Evolutionary conservation across 2,797 vertebrate species (phyloP), one percentile per base, ranked within the genome.

Genomic region (Psittacula echo): DNA sequence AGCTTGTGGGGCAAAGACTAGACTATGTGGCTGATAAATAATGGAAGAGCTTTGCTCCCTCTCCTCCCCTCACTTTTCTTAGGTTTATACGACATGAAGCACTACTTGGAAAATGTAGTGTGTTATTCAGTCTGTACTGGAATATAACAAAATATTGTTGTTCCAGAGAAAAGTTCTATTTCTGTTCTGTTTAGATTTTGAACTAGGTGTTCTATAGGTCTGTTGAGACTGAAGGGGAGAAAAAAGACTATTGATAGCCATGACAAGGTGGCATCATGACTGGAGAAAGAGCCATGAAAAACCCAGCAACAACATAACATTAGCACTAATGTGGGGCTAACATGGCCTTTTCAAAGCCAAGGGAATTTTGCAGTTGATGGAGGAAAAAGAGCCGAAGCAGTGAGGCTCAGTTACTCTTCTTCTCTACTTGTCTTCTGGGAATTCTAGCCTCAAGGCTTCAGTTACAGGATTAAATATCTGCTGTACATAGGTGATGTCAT

Each of bases 21-120:
- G 70, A 48, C 10, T 58, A 3, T 56, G 83, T 94, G 70, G 23
- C 76, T 91, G 70, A 87, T 95, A 91, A 96, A 96, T 95, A 94
- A 94, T 95, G 74, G 68, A 96, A 66, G 41, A 94, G 17, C 77
- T 91, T 90, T 4, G 10, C 39, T 93, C 44, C 34, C 29, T 93
- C 60, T 81, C 15, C 48, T 87, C 26, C 39, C 41, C 29, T 93
- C 54, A 42, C 23, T 91, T 85, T 85, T 68, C 73, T 90, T 85
- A 74, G 86, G 60, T 84, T 89, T 96, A 56, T 26, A 80, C 86
- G 82, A 76, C 79, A 78, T 26, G 41, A 93, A 88, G 51, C 44
- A 26, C n/a, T 90, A 18, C 73, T 88, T 73, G 73, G 41, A 26
- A 90, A 85, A 76, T 77, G 23, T 61, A 76, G 54, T 21, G 45